A percentile compares a stretch with the other conserved stretches of the same genome.
Conservation (phyloP, 2,797 vertebrate genomes). For the Erithacus rubecula region DNA sequence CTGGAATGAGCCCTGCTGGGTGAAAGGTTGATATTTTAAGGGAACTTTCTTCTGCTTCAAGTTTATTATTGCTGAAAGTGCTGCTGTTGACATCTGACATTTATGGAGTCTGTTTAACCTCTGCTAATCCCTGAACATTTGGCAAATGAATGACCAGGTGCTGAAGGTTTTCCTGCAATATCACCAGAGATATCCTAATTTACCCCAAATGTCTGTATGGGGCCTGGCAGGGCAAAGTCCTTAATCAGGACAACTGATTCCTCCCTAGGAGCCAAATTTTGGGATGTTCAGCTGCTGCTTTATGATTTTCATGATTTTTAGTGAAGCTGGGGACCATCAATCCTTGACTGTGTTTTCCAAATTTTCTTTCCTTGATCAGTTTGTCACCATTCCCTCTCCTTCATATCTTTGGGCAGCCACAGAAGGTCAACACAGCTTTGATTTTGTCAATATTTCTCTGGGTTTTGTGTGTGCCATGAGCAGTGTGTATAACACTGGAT, state of each 20-base stretch:
- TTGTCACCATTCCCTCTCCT: not conserved
- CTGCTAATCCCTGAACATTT: not conserved
- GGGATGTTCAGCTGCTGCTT: not conserved
- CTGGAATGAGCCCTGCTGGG: constrained; percentile 26
- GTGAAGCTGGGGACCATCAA: not conserved
- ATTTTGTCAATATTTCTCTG: not conserved
- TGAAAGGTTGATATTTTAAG: constrained; percentile 63
- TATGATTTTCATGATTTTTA: not conserved
- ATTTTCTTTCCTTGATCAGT: not conserved
- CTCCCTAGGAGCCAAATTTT: not conserved
- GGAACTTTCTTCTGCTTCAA: not conserved
- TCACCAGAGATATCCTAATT: not conserved
- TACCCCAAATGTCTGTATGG: not conserved
- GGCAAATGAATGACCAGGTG: not conserved
- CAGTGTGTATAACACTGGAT: too few species aligned
- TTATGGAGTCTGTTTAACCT: constrained; percentile 18
- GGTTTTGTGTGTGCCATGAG: not conserved
- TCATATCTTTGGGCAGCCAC: not conserved
- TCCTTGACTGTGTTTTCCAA: not conserved
- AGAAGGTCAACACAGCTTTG: not conserved
- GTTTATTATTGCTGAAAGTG: not conserved
- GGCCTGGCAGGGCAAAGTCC: not conserved
- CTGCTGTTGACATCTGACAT: constrained; percentile 11
- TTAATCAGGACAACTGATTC: not conserved
- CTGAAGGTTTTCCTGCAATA: not conserved